phyloP scores from a whole-genome alignment of 2,888 invertebrate genomes.

The Sympetrum striolatum region DNA sequence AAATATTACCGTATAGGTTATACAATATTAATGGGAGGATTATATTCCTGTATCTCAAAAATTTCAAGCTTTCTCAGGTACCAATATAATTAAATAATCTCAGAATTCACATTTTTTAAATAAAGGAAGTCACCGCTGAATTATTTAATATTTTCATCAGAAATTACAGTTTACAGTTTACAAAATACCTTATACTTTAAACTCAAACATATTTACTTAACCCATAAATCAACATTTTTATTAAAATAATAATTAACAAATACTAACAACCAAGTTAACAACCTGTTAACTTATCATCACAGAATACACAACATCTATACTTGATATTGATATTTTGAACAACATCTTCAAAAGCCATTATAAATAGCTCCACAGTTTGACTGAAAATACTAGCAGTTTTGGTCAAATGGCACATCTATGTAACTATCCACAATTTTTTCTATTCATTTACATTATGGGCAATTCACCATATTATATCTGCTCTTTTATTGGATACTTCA shows the following conservation, averaged over 20 bases:
- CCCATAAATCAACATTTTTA: neutral
- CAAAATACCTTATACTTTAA: neutral
- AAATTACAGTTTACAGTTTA: too few relatives aligned
- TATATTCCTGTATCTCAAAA: too few relatives aligned
- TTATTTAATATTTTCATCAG: too few relatives aligned
- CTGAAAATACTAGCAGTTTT: neutral
- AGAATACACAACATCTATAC: neutral
- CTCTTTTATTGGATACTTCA: neutral
- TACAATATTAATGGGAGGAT: too few relatives aligned
- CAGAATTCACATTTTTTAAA: too few relatives aligned
- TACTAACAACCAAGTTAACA: constrained; percentile 25
- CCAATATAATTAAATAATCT: too few relatives aligned
- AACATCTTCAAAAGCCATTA: neutral
- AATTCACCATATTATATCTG: neutral
- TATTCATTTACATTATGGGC: neutral
- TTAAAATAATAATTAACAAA: constrained; percentile 13
- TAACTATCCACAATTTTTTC: neutral
- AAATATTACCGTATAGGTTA: too few relatives aligned
- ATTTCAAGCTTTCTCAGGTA: too few relatives aligned
- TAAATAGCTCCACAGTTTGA: neutral
- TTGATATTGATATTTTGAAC: neutral
- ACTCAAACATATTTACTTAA: neutral
- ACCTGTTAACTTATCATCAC: neutral
- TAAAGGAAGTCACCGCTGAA: too few relatives aligned
- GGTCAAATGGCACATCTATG: neutral